Evolutionary conservation across 2,888 invertebrate species (phyloP), one percentile per base, ranked within the genome.

Genomic region (Zygogramma bicolorata): DNA sequence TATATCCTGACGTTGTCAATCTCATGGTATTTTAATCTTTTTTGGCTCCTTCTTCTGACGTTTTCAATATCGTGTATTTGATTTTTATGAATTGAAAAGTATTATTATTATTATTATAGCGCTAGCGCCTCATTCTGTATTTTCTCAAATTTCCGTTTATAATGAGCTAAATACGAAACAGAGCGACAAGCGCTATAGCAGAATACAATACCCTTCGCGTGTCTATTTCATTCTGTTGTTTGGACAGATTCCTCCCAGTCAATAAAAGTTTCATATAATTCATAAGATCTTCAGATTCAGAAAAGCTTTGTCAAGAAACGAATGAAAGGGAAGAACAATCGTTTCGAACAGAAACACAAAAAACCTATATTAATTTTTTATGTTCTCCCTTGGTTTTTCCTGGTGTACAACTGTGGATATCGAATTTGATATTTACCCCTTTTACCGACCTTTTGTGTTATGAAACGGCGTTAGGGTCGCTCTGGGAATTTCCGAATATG

Each of bases 351-450:
- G 53, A 68, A 62, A 53, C 27, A 62, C 57, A 68, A 68, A n/a
- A 62, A 40, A 38, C 62, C 13, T 27, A 20, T 53, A 68, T 68
- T 62, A 61, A 68, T 68, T 62, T 46, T 70, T 65, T 46, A 65
- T 70, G 34, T 29, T 57, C 58, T 6, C 8, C 18, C 31, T 58
- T 42, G 42, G 63, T 63, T 69, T 58, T 29, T 65, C 25, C 29
- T 42, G 18, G 7, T 29, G 67, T 66, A 27, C 60, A 25, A 63
- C 38, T 29, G 63, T 58, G 57, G 57, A 29, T 25, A 70, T 65
- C 31, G 27, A 58, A 70, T 63, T 69, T 63, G 27, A 40, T 46
- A 57, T 63, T 69, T 40, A 59, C 42, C 69, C 69, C 57, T 68
- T 57, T 53, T 53, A 34, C 27, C 20, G 61, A 62, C 62, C 40